Base-by-base conservation (phyloP, 2,888 invertebrate species). In the Alsophila aescularia region DNA sequence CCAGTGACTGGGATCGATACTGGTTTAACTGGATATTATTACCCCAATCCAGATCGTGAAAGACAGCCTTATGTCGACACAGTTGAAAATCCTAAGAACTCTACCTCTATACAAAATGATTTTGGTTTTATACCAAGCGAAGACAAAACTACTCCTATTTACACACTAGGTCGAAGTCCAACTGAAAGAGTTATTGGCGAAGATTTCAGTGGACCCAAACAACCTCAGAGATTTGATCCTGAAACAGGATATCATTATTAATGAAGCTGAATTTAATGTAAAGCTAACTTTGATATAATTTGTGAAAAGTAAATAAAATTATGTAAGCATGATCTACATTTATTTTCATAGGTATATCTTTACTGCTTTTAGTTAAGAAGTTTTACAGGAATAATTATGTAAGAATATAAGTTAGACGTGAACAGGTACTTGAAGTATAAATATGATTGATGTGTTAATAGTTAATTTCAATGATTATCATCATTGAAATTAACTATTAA, bases 181-280 rank as follows among this genome's bases (percentile, higher is more conserved):
- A 40, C 4, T 35, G 36, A 13, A 13, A 72, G 36, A 34, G 49
- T 74, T 2, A 69, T 74, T 18, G 83, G 81, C 2, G 87, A 90
- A 80, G 81, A 87, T 34, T 89, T 90, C 40, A 81, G 70, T 66
- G 87, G 88, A 13, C 85, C 88, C 0, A 82, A 81, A 59, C 83
- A 81, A 62, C 67, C 69, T 2, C 87, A 85, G 62, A 75, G 65
- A 18, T 90, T 73, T 52, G 84, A 87, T 31, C 69, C 85, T 0
- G 50, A 74, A 59, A 74, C 77, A 21, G 91, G 91, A 2, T 91
- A 90, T 51, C 70, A 84, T 66, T 91, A 91, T 75, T 75, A 76
- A 66, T 64, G 43, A 54, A 40, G 39, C 42, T 54, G 8, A 31
- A n/a, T 2, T n/a, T 13, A 18, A 7, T 16, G 15, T 18, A 35